Percentiles rank a stretch among this genome's conserved stretches.
Conservation (phyloP, 2,113 vertebrate genomes). For the Neoarius graeffei region DNA sequence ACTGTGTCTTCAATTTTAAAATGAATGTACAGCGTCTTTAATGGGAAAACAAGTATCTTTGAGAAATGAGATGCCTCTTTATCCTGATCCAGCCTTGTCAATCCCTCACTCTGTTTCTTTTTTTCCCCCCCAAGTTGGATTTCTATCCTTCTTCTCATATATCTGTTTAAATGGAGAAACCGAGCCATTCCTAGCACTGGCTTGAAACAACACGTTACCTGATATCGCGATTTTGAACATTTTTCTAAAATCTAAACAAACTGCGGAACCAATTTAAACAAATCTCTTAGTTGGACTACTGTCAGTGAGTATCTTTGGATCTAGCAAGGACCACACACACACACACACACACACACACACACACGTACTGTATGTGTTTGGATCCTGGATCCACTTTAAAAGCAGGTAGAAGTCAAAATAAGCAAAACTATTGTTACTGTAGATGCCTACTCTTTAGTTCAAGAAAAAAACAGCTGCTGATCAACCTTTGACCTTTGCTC, state of each 20-base stretch:
- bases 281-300: constrained; percentile 6
- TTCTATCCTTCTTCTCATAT: not conserved
- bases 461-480: constrained; percentile 17
- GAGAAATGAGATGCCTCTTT: not conserved
- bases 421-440: constrained; percentile 7
- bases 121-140: not conserved
- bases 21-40: too few species aligned
- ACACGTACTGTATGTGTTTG: not conserved
- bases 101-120: not conserved
- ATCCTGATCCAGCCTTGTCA: not conserved
- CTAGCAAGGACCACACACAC: constrained; percentile 10
- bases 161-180: constrained; percentile 2
- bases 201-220: not conserved
- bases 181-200: not conserved
- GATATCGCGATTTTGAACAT: not conserved
- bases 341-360: constrained; percentile 20
- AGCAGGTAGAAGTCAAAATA: constrained; percentile 14
- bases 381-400: not conserved
- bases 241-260: constrained; percentile 3
- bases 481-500: constrained; percentile 29
- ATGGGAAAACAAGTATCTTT: not conserved
- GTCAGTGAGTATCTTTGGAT: not conserved
- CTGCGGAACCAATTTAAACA: not conserved
- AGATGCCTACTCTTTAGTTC: not conserved
- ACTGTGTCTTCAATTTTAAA: not conserved